Evolutionary conservation across 2,113 vertebrate species (phyloP).

Genomic region (Phycodurus eques): DNA sequence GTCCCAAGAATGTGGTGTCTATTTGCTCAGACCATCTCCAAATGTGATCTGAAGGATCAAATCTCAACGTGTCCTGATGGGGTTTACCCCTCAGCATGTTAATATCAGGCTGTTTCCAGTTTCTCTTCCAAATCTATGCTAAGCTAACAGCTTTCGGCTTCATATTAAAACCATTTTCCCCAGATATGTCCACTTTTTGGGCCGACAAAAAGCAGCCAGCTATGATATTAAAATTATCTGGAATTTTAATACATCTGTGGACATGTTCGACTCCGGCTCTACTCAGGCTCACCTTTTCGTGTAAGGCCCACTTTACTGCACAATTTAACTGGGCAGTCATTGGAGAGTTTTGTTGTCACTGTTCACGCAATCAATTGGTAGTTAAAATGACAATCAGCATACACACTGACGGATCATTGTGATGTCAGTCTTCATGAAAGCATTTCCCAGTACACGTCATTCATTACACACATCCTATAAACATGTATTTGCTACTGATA

Average conservation of each 20-base stretch:
- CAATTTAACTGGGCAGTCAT: neutral
- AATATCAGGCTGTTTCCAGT: neutral
- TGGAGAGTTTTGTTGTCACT: neutral
- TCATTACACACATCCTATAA: neutral
- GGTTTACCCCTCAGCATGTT: neutral
- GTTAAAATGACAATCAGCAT: neutral
- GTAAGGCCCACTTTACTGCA: neutral
- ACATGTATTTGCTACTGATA: neutral
- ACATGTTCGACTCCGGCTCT: neutral
- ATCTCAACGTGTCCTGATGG: constrained; percentile 5
- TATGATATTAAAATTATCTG: neutral
- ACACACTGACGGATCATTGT: neutral
- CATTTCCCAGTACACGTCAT: neutral
- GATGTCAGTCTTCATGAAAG: neutral
- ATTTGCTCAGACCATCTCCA: constrained; percentile 1
- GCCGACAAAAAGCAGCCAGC: neutral
- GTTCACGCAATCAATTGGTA: neutral
- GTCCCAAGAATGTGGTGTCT: constrained; percentile 1
- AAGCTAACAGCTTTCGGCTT: neutral
- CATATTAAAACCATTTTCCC: neutral
- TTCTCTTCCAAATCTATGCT: neutral
- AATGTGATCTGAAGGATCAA: neutral
- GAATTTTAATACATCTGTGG: neutral
- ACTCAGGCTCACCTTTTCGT: neutral
- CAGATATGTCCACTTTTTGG: neutral